A percentile compares a stretch with the other conserved stretches of the same genome.
phyloP scores from a whole-genome alignment of 2,113 vertebrate species.

The Lates calcarifer region DNA sequence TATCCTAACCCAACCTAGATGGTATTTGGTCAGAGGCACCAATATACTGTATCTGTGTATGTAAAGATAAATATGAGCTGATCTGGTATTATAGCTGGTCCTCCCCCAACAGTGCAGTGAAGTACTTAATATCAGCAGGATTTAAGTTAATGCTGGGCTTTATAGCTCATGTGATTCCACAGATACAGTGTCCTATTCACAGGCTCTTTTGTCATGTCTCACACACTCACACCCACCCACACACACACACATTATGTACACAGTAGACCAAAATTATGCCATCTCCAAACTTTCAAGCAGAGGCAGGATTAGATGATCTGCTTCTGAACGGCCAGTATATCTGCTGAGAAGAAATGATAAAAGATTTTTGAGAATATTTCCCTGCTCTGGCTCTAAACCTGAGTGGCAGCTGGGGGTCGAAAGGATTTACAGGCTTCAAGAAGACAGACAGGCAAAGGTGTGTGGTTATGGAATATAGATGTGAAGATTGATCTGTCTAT shows the following conservation, averaged over 20 bases:
- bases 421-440: constrained; percentile 44
- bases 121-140: constrained; percentile 37
- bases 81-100: neutral
- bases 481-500: constrained; percentile 28
- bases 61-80: constrained; percentile 19
- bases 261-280: constrained; percentile 33
- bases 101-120: neutral
- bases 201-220: constrained; percentile 11
- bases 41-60: neutral
- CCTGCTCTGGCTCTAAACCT: constrained; percentile 32
- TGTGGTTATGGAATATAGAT: constrained; percentile 41
- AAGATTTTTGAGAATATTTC: constrained; percentile 19
- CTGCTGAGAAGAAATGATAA: constrained; percentile 33
- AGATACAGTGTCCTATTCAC: constrained; percentile 34
- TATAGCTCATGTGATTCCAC: constrained; percentile 37
- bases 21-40: neutral
- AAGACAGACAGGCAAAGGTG: constrained; percentile 15
- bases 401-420: constrained; percentile 54
- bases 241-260: constrained; percentile 9
- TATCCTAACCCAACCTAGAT: neutral
- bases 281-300: constrained; percentile 22
- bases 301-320: constrained; percentile 36
- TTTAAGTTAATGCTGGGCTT: constrained; percentile 37
- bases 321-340: constrained; percentile 26
- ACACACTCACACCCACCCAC: constrained; percentile 1